Conservation (phyloP, 2,113 vertebrate genomes). For the Trichechus manatus region DNA sequence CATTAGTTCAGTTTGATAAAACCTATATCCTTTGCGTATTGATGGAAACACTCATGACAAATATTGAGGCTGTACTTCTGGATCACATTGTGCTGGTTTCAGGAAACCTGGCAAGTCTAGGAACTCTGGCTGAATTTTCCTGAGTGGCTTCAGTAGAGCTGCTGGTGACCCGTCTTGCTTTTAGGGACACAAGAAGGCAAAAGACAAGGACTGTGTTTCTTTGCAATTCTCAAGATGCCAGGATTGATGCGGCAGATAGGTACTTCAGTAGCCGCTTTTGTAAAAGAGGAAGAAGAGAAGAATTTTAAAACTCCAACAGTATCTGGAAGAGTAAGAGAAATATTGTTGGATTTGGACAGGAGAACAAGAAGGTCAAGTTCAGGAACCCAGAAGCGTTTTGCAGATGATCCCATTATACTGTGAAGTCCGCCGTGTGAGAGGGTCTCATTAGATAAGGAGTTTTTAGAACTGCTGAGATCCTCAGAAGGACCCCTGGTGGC, state of each 20-base stretch:
- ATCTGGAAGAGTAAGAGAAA: neutral
- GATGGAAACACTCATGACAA: neutral
- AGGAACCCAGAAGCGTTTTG: neutral
- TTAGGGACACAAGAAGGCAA: neutral
- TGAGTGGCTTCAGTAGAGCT: neutral
- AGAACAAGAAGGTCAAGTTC: neutral
- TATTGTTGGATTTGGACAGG: neutral
- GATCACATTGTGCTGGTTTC: neutral
- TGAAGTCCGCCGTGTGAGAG: no score
- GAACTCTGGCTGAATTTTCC: neutral
- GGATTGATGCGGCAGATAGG: no score
- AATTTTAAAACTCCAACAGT: neutral
- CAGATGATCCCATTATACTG: neutral
- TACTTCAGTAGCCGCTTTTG: neutral
- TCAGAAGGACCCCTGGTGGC: no score
- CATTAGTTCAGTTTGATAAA: neutral
- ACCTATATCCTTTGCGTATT: neutral
- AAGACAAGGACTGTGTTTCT: neutral
- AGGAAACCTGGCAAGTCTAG: neutral
- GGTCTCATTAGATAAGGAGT: neutral
- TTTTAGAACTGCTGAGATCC: no score
- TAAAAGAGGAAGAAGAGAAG: neutral
- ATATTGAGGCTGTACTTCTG: neutral
- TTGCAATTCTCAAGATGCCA: neutral
- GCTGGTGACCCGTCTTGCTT: neutral